Evolutionary conservation across 2,888 invertebrate species (phyloP).

Genomic region (Tenodera sinensis): DNA sequence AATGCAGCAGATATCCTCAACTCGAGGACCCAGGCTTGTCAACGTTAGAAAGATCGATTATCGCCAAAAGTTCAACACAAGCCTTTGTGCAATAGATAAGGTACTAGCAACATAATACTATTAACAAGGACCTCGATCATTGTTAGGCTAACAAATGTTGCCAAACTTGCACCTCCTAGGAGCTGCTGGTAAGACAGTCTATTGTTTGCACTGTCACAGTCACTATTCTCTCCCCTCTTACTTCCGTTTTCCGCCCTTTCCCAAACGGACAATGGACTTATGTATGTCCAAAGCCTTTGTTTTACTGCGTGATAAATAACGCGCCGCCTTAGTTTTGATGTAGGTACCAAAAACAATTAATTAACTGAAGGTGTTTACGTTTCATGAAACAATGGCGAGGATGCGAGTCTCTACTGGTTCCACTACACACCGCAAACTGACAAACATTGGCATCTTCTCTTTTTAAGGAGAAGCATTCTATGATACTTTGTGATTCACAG

Average conservation of each 20-base stretch:
- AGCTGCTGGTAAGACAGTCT: neutral
- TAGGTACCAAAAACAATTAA: neutral
- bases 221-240: neutral
- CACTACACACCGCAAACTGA: too few species aligned
- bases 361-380: neutral
- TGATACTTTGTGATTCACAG: too few species aligned
- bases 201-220: conserved; percentile 7
- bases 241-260: neutral
- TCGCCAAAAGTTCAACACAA: neutral
- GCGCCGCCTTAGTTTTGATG: neutral
- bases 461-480: too few species aligned
- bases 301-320: neutral
- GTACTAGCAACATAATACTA: too few species aligned
- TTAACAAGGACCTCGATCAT: neutral
- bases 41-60: neutral
- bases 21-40: too few species aligned
- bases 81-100: neutral
- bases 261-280: neutral
- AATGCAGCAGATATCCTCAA: too few species aligned
- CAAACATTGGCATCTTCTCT: too few species aligned
- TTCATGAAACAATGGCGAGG: neutral
- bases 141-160: neutral
- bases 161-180: neutral
- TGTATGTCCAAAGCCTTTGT: conserved; percentile 1
- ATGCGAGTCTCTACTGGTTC: too few species aligned